Evolutionary conservation across 2,888 invertebrate genomes (phyloP).

Genomic region (Branchinecta sandiegonensis): DNA sequence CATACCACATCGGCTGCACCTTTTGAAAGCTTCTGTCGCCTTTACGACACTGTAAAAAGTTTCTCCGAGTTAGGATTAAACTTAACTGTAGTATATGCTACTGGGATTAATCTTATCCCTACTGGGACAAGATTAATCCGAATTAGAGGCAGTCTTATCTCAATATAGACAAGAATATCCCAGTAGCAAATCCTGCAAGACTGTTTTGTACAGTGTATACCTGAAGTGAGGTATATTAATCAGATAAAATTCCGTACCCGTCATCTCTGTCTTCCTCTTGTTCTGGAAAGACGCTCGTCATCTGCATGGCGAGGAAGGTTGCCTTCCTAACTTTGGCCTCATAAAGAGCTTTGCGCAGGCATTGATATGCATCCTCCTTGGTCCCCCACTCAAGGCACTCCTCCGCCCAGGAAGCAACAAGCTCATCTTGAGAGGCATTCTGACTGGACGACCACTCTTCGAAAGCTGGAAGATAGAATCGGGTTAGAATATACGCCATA

Average conservation of each 20-base stretch:
- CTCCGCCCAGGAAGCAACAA: conserved; percentile 8
- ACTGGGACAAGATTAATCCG: no score
- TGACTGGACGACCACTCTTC: background rate
- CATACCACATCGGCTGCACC: no score
- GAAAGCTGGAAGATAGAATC: background rate
- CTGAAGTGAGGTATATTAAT: background rate
- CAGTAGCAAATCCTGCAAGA: no score
- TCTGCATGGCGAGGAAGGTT: background rate
- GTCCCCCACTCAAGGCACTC: background rate
- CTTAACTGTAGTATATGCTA: no score
- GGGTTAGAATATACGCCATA: no score
- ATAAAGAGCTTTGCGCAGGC: background rate
- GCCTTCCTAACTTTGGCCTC: conserved; percentile 1
- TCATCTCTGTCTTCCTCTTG: conserved; percentile 5
- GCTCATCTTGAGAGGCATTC: background rate
- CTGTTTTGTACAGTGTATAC: no score
- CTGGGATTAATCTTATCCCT: no score
- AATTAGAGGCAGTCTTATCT: no score
- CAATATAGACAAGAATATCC: no score
- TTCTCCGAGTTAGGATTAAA: no score
- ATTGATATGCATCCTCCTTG: background rate
- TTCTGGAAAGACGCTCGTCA: background rate
- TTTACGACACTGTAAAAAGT: no score
- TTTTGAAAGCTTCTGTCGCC: no score
- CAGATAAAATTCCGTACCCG: background rate